Evolutionary conservation across 2,797 vertebrate genomes (phyloP), one percentile per base, ranked within the genome.

Genomic region (Myotis daubentonii): DNA sequence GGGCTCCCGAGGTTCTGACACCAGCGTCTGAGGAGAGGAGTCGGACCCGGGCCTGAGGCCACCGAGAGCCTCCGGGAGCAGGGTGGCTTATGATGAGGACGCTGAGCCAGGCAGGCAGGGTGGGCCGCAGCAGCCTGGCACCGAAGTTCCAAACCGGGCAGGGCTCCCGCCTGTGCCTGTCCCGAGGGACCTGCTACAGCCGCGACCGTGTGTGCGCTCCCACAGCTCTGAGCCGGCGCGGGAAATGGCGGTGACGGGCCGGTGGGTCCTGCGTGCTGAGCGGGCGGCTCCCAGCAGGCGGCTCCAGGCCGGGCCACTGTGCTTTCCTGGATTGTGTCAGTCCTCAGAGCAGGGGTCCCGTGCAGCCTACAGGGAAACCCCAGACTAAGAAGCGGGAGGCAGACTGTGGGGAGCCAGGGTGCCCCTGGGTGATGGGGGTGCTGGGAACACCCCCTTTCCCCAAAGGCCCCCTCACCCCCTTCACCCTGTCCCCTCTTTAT

Each of bases 211-310:
- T 16, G 28, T 65, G 60, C 10, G 60, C 4, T 85, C 94, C 70
- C 94, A 5, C 15, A 0, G 96, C 94, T 90, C 91, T n/a, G 96
- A 60, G 36, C 5, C 72, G 28, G 93, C n/a, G 93, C 65, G 0
- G 98, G 53, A 97, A 98, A 98, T 96, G 97, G 5, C 94, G 88
- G 93, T 97, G 98, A 97, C 98, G 97, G 97, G 92, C 96, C 96
- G 98, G 97, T 79, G 17, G 62, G 96, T 95, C 91, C 97, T 97
- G n/a, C 95, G 95, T 96, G 98, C 97, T 70, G 97, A 98, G 75
- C 98, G 98, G 98, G 97, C 97, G 98, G 97, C 97, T 97, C 33
- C 30, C 89, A 78, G 95, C 11, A 6, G 57, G 57, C 57, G 1
- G 55, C 57, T 60, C 57, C 11, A 4, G 57, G 25, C 57, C 9